Percentiles rank a stretch among this genome's conserved stretches.
These are phyloP conservation scores for Lasioglossum malachurum DNA, from an alignment of 2,888 invertebrate genomes.

Conservation along the genomic window DNA sequence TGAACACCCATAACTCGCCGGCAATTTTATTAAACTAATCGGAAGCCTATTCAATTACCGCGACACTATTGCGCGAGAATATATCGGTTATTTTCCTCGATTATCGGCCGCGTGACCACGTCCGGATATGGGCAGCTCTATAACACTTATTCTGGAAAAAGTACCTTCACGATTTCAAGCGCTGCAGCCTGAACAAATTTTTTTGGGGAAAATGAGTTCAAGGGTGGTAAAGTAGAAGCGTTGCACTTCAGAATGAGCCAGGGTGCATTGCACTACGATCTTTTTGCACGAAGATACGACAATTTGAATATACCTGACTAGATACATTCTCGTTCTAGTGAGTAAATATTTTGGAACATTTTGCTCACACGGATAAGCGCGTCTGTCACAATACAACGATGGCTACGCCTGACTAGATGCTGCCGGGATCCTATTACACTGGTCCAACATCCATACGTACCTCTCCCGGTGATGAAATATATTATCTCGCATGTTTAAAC, in stretches of 20 bases:
- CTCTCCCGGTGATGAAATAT: not conserved
- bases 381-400: too few species aligned
- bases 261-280: not conserved
- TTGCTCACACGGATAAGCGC: not conserved
- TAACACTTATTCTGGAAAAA: not conserved
- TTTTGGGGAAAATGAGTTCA: not conserved
- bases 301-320: not conserved
- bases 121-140: not conserved
- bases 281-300: not conserved
- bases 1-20: not conserved
- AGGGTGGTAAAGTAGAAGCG: not conserved
- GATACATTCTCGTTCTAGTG: not conserved
- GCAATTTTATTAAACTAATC: conserved; percentile 7
- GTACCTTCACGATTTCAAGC: too few species aligned
- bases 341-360: not conserved
- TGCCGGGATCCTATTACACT: not conserved
- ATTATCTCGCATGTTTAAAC: not conserved
- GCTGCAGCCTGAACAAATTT: too few species aligned
- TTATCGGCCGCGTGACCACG: too few species aligned
- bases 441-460: not conserved
- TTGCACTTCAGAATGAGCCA: not conserved
- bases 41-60: not conserved
- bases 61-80: not conserved
- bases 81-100: not conserved
- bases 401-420: not conserved